Percentiles rank a stretch among this genome's conserved stretches.
Evolutionary conservation across 2,888 invertebrate genomes (phyloP).

Genomic region (Bugulina stolonifera): DNA sequence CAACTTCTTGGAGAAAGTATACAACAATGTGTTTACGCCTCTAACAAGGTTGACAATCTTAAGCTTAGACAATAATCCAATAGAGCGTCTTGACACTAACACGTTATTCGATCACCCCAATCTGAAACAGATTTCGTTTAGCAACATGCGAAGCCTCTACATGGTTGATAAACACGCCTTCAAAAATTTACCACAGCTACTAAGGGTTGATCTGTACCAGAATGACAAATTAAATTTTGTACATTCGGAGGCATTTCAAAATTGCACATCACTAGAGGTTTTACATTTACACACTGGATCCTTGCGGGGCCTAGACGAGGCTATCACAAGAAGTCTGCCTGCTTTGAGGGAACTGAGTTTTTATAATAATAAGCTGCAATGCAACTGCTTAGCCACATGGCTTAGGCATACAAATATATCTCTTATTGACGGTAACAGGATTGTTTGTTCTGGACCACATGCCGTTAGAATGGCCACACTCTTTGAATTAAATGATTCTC

Average conservation of each 20-base stretch:
- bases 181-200: neutral
- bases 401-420: neutral
- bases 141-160: neutral
- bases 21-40: neutral
- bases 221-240: neutral
- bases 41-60: neutral
- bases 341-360: conserved; percentile 3
- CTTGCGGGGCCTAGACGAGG: neutral
- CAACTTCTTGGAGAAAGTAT: neutral
- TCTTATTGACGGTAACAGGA: conserved; percentile 8
- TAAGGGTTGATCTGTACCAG: neutral
- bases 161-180: neutral
- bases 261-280: neutral
- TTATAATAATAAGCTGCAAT: neutral
- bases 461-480: conserved; percentile 5
- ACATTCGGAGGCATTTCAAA: neutral
- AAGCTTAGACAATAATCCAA: conserved; percentile 11
- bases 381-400: conserved; percentile 16
- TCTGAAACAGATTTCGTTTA: conserved; percentile 4
- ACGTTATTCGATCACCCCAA: neutral
- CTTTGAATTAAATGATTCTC: neutral
- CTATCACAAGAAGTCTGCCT: neutral
- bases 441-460: conserved; percentile 4
- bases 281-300: neutral
- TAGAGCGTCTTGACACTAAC: neutral